Evolutionary conservation across 2,113 vertebrate species (phyloP).

Genomic region (Protobothrops flavoviridis): DNA sequence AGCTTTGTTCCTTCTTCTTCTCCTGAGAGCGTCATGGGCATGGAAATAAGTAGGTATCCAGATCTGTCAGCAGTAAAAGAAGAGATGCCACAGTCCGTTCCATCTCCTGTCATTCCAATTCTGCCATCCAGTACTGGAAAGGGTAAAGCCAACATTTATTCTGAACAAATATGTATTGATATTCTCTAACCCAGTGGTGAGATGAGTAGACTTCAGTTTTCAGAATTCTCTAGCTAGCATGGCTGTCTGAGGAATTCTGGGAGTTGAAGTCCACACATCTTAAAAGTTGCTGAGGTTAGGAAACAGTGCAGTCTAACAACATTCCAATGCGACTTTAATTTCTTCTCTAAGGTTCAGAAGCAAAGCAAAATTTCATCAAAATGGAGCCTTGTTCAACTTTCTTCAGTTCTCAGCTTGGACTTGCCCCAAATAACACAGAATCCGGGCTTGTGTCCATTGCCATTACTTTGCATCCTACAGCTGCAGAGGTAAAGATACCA

Average conservation of each 20-base stretch:
- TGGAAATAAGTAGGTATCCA: conserved; percentile 89
- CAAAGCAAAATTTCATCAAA: conserved; percentile 87
- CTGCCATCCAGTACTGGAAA: conserved; percentile 84
- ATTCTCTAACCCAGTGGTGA: neutral
- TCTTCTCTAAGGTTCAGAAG: conserved; percentile 74
- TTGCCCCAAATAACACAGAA: conserved; percentile 81
- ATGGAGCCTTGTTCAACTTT: conserved; percentile 77
- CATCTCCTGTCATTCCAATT: conserved; percentile 89
- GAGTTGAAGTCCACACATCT: neutral
- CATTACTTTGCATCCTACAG: conserved; percentile 88
- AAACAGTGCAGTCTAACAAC: neutral
- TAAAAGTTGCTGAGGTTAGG: neutral
- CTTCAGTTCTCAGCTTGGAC: conserved; percentile 77
- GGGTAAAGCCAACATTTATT: conserved; percentile 70
- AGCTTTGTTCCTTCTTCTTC: conserved; percentile 92
- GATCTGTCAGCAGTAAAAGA: conserved; percentile 89
- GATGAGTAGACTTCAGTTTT: neutral
- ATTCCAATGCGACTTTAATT: neutral
- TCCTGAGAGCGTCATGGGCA: conserved; percentile 88
- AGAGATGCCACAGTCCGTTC: conserved; percentile 86
- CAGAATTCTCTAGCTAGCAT: neutral
- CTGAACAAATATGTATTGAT: fast-evolving
- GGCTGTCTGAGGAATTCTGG: neutral
- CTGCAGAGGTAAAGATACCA: conserved; percentile 83
- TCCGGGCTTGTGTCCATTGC: conserved; percentile 91